Conservation (phyloP, 2,113 vertebrate species). For the Colinus virginianus region DNA sequence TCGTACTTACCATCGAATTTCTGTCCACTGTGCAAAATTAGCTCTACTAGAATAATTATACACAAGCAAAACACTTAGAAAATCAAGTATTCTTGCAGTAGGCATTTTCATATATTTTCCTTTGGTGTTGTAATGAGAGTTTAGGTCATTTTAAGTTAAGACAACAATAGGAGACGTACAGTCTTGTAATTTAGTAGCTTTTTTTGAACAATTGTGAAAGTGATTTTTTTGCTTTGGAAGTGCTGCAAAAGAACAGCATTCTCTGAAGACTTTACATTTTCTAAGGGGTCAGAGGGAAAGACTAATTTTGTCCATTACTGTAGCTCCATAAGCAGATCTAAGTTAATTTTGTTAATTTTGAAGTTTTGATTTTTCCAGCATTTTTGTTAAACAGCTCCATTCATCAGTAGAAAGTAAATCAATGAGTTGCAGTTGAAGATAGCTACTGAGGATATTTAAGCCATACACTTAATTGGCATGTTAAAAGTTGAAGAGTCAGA, state of each 20-base stretch:
- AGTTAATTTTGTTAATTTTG: not conserved
- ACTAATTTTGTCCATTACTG: not conserved
- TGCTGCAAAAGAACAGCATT: not conserved
- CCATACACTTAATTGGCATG: conserved; percentile 55
- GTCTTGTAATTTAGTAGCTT: not conserved
- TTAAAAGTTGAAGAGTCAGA: conserved; percentile 72
- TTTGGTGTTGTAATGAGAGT: not conserved
- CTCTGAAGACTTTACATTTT: not conserved
- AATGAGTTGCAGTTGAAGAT: conserved; percentile 37
- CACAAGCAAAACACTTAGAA: not conserved
- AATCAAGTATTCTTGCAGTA: not conserved
- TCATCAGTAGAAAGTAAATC: conserved; percentile 60
- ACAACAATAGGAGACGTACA: not conserved
- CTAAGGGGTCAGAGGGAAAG: not conserved
- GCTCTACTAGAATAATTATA: not conserved
- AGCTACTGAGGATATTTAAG: conserved; percentile 60
- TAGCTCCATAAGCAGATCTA: not conserved
- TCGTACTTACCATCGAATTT: not conserved
- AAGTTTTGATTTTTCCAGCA: not conserved
- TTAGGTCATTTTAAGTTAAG: not conserved
- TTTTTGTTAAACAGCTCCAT: conserved; percentile 32
- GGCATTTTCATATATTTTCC: not conserved
- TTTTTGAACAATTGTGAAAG: not conserved
- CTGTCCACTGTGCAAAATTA: not conserved
- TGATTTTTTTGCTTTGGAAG: not conserved